A percentile compares a stretch with the other conserved stretches of the same genome.
Conservation (phyloP, 2,797 vertebrate species). For the Hemibagrus guttatus region DNA sequence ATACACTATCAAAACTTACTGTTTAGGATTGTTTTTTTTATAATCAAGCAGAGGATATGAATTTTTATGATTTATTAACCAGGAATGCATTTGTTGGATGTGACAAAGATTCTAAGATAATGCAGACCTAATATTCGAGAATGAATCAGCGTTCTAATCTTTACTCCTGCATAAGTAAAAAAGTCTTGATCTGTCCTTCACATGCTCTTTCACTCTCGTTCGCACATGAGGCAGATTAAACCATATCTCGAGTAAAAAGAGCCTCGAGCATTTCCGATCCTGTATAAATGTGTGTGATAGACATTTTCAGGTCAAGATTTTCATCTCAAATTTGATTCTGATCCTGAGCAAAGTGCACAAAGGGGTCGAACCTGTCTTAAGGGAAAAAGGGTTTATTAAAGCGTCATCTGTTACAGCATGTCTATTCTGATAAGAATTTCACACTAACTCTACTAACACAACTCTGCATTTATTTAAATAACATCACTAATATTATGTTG, state of each 20-base stretch:
- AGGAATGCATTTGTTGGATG: not conserved
- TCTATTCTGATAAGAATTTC: not conserved
- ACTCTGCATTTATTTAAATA: not conserved
- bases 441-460: not conserved
- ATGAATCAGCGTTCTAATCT: not conserved
- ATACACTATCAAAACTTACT: not conserved
- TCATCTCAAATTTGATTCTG: not conserved
- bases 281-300: constrained; percentile 9
- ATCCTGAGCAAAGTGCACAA: not conserved
- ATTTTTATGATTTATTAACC: not conserved
- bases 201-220: not conserved
- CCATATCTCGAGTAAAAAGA: not conserved
- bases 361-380: not conserved
- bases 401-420: not conserved
- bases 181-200: not conserved
- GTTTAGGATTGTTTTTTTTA: not conserved
- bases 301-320: constrained; percentile 18
- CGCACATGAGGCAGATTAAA: not conserved
- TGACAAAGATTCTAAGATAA: not conserved
- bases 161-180: not conserved
- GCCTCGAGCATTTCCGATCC: not conserved
- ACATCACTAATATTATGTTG: not conserved
- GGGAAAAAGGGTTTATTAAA: not conserved
- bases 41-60: not conserved
- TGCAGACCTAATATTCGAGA: not conserved